A percentile compares a stretch with the other conserved stretches of the same genome.
phyloP scores from a whole-genome alignment of 2,888 invertebrate genomes.

The Frankliniella fusca region DNA sequence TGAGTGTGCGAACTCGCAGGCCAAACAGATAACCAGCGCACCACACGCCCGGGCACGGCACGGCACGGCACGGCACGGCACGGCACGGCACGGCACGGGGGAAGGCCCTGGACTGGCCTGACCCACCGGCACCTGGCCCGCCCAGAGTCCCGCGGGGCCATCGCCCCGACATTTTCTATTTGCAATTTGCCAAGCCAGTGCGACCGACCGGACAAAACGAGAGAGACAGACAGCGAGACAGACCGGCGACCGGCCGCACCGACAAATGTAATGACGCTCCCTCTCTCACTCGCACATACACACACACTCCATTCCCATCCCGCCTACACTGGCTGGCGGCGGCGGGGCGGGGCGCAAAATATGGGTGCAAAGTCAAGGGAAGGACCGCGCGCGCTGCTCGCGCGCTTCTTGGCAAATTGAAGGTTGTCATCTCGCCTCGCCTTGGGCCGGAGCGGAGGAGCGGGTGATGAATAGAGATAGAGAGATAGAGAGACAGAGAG shows the following conservation, averaged over 20 bases:
- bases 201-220: no score
- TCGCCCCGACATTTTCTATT: not conserved
- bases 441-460: not conserved
- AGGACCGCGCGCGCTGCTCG: not conserved
- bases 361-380: not conserved
- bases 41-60: not conserved
- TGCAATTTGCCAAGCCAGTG: not conserved
- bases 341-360: not conserved
- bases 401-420: not conserved
- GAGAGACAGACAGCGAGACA: no score
- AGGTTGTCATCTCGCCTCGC: not conserved
- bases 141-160: not conserved
- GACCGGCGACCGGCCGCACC: no score
- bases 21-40: not conserved
- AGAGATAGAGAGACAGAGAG: not conserved
- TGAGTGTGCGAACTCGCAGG: conserved; percentile 3
- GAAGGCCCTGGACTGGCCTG: not conserved
- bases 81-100: not conserved
- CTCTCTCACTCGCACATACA: not conserved
- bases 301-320: not conserved
- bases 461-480: not conserved
- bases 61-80: not conserved
- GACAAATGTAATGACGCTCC: no score
- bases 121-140: not conserved
- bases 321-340: not conserved